phyloP scores from a whole-genome alignment of 2,888 invertebrate genomes.

The Xylophagus ater region DNA sequence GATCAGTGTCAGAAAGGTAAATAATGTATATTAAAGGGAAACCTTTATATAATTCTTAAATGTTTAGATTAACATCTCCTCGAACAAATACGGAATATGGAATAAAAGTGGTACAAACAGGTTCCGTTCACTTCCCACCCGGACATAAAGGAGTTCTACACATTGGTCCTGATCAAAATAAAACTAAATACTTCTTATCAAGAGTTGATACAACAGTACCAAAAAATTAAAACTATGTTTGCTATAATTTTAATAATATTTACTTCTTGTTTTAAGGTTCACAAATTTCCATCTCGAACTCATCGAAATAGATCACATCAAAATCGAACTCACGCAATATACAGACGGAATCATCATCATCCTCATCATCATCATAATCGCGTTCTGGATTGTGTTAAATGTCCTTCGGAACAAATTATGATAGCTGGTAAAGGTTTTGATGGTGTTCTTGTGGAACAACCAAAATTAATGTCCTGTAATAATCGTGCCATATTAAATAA shows the following conservation, averaged over 20 bases:
- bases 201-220: conserved; percentile 15
- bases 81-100: conserved; percentile 16
- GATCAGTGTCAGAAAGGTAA: no score
- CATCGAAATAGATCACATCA: conserved; percentile 4
- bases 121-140: conserved; percentile 15
- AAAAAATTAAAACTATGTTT: neutral
- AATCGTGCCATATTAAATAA: conserved; percentile 17
- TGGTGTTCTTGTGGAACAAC: conserved; percentile 19
- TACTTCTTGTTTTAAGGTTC: conserved; percentile 1
- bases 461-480: conserved; percentile 18
- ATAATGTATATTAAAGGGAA: no score
- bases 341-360: neutral
- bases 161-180: conserved; percentile 15
- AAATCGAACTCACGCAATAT: neutral
- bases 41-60: no score
- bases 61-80: no score
- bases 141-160: conserved; percentile 10
- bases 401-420: conserved; percentile 19
- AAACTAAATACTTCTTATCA: conserved; percentile 15
- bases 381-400: conserved; percentile 17
- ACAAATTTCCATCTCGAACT: conserved; percentile 7
- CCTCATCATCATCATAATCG: conserved; percentile 1
- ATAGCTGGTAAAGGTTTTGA: conserved; percentile 19
- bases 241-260: neutral
- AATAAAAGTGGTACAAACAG: conserved; percentile 16